Evolutionary conservation across 2,888 invertebrate genomes (phyloP), one percentile per base, ranked within the genome.

Genomic region (Megalurothrips usitatus): DNA sequence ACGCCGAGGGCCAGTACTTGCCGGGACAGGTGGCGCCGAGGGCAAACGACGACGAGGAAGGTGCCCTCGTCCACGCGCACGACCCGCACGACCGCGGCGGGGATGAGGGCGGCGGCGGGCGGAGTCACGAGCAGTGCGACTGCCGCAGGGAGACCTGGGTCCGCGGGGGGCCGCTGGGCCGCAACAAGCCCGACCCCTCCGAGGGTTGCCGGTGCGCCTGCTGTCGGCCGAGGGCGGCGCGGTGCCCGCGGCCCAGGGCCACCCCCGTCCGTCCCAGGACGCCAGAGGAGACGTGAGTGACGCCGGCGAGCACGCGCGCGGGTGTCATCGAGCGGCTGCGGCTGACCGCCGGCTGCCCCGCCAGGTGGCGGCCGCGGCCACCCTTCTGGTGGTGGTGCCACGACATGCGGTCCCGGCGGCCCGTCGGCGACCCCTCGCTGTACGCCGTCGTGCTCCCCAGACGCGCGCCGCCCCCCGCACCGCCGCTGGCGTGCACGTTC

Each of bases 301-400:
- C 14, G 52, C 10, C 6, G 6, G 1, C 52, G 52, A 2, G 52
- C 52, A 43, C 52, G 10, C 52, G 52, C 52, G 52, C 52, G 52
- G 52, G 10, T 14, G n/a, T n/a, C n/a, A n/a, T n/a, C n/a, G n/a
- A n/a, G n/a, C n/a, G n/a, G n/a, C n/a, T n/a, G n/a, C n/a, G n/a
- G n/a, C n/a, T 43, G 34, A 43, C 34, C 3, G 34, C 34, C 10
- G 52, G 2, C 52, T 52, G 52, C 58, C 2, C 58, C n/a, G 0
- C 14, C 26, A 75, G 68, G 10, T 75, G 68, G 68, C 26, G 26
- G 23, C 23, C 68, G 68, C 23, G 68, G 11, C 68, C 68, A 1
- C 68, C 68, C 23, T 75, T 75, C 68, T 75, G 68, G 68, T 75
- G 68, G 68, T 75, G 68, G 68, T 75, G 68, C 68, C 68, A 75